phyloP scores from a whole-genome alignment of 1,140 invertebrate genomes.

The Meloidogyne chitwoodi region DNA sequence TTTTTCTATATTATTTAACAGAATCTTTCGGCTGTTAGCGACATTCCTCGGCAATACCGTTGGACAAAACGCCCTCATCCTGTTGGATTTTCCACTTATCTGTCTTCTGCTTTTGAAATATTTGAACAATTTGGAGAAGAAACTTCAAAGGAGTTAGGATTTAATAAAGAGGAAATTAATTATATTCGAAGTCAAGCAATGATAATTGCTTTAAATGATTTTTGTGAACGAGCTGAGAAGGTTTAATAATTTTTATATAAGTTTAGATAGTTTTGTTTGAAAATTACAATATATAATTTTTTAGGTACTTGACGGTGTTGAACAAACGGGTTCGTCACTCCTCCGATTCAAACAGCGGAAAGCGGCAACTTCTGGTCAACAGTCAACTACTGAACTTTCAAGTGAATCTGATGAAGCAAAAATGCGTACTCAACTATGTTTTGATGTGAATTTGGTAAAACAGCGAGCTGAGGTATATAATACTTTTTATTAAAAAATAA shows the following conservation, averaged over 20 bases:
- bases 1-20: not conserved
- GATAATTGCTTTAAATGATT: slow-evolving; percentile 3
- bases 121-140: slow-evolving; percentile 28
- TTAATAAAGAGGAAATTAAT: slow-evolving; percentile 19
- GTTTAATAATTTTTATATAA: slow-evolving; percentile 21
- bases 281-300: no score
- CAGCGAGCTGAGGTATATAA: slow-evolving; percentile 12
- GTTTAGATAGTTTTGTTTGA: no score
- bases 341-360: slow-evolving; percentile 42
- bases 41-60: slow-evolving; percentile 45
- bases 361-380: not conserved
- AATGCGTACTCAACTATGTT: slow-evolving; percentile 24
- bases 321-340: slow-evolving; percentile 39
- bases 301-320: slow-evolving; percentile 40
- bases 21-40: slow-evolving; percentile 23
- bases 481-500: not conserved
- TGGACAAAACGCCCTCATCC: slow-evolving; percentile 42
- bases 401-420: slow-evolving; percentile 36
- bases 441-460: slow-evolving; percentile 18
- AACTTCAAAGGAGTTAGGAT: slow-evolving; percentile 17
- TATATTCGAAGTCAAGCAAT: slow-evolving; percentile 13
- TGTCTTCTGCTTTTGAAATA: slow-evolving; percentile 28
- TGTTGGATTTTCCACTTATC: slow-evolving; percentile 28
- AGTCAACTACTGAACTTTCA: not conserved
- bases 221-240: slow-evolving; percentile 34